Conservation (phyloP, 2,888 invertebrate species). For the Trilocha varians region DNA sequence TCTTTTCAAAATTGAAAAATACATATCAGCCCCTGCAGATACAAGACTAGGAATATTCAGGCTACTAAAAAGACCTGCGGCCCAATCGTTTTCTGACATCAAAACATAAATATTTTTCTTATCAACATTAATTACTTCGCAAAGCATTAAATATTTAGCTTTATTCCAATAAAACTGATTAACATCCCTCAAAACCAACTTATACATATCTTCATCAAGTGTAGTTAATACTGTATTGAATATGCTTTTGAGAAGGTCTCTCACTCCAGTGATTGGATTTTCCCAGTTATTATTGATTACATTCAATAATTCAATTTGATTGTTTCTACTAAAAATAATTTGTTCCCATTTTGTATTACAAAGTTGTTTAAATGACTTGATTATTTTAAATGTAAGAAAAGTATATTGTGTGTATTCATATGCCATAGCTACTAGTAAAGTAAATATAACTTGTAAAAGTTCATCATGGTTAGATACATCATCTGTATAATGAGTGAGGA, state of each 20-base stretch:
- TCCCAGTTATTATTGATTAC: conserved; percentile 76
- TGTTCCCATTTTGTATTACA: conserved; percentile 39
- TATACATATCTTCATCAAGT: conserved; percentile 28
- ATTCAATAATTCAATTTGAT: conserved; percentile 52
- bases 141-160: conserved; percentile 72
- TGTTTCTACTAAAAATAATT: conserved; percentile 27
- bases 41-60: conserved; percentile 69
- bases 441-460: conserved; percentile 32
- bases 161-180: conserved; percentile 72
- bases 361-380: conserved; percentile 55
- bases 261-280: conserved; percentile 70
- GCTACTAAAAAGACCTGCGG: conserved; percentile 49
- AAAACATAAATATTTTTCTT: conserved; percentile 18
- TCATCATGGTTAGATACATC: conserved; percentile 14
- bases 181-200: conserved; percentile 35
- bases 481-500: conserved; percentile 23
- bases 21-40: conserved; percentile 75
- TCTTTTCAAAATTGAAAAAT: conserved; percentile 59
- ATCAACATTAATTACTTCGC: conserved; percentile 54
- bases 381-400: conserved; percentile 64
- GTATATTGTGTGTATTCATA: conserved; percentile 69
- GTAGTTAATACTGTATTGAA: conserved; percentile 49
- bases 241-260: conserved; percentile 64
- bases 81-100: conserved; percentile 28
- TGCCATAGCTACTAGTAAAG: conserved; percentile 40